These are phyloP conservation scores for Herpetotheres cachinnans DNA, from an alignment of 2,113 vertebrate genomes.

Conservation along the genomic window DNA sequence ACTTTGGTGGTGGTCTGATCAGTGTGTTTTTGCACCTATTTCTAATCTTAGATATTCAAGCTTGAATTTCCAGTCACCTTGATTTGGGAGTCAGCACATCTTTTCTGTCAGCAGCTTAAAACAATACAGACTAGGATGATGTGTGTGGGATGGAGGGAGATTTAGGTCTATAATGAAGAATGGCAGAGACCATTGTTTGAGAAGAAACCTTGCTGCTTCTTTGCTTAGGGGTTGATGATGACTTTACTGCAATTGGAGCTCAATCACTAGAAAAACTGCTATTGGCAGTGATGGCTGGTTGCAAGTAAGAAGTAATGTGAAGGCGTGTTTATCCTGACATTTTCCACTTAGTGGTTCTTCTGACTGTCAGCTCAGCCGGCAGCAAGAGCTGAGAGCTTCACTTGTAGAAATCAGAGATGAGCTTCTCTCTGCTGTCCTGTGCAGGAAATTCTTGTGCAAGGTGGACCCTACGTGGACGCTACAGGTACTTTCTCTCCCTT, in stretches of 20 bases:
- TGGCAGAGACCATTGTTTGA: not conserved
- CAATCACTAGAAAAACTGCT: not conserved
- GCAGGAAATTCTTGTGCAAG: not conserved
- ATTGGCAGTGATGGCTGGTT: not conserved
- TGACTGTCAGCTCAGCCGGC: not conserved
- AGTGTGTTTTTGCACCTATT: not conserved
- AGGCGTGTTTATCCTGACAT: not conserved
- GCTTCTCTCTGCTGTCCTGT: not conserved
- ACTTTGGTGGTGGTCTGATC: not conserved
- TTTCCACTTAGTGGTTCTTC: not conserved
- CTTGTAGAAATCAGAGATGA: not conserved
- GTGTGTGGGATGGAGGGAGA: not conserved
- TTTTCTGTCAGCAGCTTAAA: not conserved
- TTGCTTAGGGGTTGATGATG: not conserved
- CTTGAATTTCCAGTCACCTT: not conserved
- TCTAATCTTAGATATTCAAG: not conserved
- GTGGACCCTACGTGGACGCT: rapidly evolving
- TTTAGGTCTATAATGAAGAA: not conserved
- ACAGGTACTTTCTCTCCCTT: not conserved
- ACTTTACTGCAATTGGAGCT: not conserved
- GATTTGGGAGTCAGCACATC: not conserved
- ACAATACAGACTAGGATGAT: not conserved
- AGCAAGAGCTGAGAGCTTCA: not conserved
- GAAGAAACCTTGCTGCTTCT: not conserved
- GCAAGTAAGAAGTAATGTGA: not conserved